Evolutionary conservation across 2,113 vertebrate species (phyloP).

Genomic region (Oplegnathus fasciatus): DNA sequence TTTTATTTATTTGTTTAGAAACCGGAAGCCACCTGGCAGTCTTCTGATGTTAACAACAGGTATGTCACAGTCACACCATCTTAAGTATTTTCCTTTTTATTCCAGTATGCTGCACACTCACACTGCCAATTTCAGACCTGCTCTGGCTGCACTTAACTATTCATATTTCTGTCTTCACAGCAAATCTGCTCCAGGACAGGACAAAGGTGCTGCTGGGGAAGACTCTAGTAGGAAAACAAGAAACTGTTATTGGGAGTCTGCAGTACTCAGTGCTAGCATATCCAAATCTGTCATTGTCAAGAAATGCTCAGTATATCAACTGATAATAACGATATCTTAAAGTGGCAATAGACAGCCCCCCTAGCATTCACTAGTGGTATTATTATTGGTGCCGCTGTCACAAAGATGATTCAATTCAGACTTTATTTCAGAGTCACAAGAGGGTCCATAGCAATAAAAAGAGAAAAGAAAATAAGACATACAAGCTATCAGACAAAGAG

Average conservation of each 20-base stretch:
- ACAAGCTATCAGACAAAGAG: too few relatives aligned
- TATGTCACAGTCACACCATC: conserved; percentile 27
- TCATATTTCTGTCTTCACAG: conserved; percentile 38
- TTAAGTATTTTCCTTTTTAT: not conserved
- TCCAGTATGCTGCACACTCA: not conserved
- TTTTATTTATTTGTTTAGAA: conserved; percentile 46
- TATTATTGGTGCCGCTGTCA: too few relatives aligned
- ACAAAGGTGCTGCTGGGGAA: conserved; percentile 10
- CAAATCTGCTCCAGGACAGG: conserved; percentile 1
- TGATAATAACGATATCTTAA: not conserved
- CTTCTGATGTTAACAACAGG: conserved; percentile 49
- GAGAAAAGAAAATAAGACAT: too few relatives aligned
- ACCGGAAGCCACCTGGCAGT: not conserved
- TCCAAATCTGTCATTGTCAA: not conserved
- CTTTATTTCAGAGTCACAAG: too few relatives aligned
- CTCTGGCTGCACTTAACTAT: not conserved
- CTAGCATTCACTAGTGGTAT: too few relatives aligned
- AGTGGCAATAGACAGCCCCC: too few relatives aligned
- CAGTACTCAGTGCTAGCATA: not conserved
- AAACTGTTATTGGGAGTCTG: not conserved
- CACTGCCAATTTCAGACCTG: not conserved
- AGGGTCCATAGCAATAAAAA: too few relatives aligned
- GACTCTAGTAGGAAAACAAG: conserved; percentile 35
- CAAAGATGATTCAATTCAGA: too few relatives aligned
- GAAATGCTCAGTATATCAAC: not conserved